These are phyloP conservation scores for Halcyon chelicuti DNA, from an alignment of 2,797 vertebrate species.

Conservation along the genomic window DNA sequence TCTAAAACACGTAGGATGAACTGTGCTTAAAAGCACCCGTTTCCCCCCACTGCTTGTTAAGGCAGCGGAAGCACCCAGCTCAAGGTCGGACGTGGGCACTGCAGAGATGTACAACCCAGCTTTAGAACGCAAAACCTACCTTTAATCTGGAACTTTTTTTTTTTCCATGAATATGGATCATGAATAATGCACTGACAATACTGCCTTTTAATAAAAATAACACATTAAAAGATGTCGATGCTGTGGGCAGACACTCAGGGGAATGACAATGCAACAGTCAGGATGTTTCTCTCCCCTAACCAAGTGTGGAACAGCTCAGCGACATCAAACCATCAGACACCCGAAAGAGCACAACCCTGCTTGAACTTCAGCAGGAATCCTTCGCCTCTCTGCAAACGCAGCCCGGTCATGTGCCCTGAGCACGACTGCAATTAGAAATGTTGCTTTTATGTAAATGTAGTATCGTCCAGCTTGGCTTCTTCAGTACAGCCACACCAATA, in stretches of 20 bases:
- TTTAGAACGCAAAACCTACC: background rate
- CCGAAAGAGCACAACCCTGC: background rate
- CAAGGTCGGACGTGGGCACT: accelerated
- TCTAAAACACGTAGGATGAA: background rate
- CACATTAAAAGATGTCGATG: background rate
- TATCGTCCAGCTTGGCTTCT: background rate
- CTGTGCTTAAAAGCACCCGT: background rate
- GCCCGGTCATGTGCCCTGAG: background rate
- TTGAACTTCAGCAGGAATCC: background rate
- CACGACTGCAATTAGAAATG: background rate
- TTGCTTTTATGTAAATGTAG: background rate
- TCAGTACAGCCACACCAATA: background rate
- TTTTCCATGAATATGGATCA: accelerated
- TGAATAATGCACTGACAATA: background rate
- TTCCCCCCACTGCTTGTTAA: background rate
- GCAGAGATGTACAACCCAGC: background rate
- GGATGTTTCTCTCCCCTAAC: background rate
- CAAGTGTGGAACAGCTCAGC: background rate
- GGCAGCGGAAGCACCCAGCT: background rate
- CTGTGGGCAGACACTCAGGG: background rate
- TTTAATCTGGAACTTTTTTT: background rate
- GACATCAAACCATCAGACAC: background rate
- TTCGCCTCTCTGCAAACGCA: background rate
- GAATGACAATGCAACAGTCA: accelerated
- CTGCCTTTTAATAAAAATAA: background rate